Evolutionary conservation across 2,113 vertebrate genomes (phyloP).

Genomic region (Halichoeres trimaculatus): DNA sequence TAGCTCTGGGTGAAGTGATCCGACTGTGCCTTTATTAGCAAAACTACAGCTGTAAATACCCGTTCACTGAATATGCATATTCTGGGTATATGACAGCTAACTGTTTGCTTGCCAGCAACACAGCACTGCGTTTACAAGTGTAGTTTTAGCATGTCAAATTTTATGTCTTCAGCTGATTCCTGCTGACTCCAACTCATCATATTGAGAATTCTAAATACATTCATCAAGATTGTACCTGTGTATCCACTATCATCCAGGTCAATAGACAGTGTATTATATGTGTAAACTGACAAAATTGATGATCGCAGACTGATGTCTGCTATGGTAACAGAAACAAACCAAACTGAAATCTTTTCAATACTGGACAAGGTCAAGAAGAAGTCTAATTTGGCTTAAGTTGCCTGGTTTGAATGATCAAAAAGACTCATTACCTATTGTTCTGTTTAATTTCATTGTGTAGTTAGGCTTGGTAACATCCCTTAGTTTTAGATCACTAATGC

Average conservation of each 20-base stretch:
- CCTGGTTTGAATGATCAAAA: not conserved
- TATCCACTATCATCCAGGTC: too few relatives aligned
- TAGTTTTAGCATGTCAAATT: too few relatives aligned
- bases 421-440: not conserved
- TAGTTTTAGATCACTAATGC: not conserved
- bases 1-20: too few relatives aligned
- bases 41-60: not conserved
- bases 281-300: too few relatives aligned
- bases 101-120: too few relatives aligned
- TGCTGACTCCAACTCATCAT: not conserved
- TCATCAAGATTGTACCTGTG: too few relatives aligned
- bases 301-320: not conserved
- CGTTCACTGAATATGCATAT: too few relatives aligned
- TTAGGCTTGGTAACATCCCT: not conserved
- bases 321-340: too few relatives aligned
- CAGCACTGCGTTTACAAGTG: too few relatives aligned
- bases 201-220: too few relatives aligned
- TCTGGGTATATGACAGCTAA: too few relatives aligned
- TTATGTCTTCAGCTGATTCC: not conserved
- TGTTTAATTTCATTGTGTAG: not conserved
- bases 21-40: not conserved
- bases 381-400: not conserved
- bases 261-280: too few relatives aligned
- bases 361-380: not conserved
- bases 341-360: not conserved